These are phyloP conservation scores for Tonatia bakeri DNA, from an alignment of 2,113 vertebrate species.

Conservation along the genomic window DNA sequence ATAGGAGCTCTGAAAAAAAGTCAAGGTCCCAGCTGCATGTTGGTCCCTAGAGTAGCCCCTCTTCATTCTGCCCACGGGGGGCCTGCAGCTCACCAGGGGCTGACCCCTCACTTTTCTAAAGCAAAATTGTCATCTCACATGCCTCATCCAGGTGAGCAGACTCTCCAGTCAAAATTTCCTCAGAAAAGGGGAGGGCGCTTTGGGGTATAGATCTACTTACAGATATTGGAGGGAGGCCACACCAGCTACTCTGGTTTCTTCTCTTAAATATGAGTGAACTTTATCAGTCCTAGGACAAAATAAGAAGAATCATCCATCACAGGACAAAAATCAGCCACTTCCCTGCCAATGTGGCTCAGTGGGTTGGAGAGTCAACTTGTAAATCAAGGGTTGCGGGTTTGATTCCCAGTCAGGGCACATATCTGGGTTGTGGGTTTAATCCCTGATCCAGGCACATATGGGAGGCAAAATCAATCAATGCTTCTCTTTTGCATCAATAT, in stretches of 20 bases:
- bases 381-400: too few species aligned
- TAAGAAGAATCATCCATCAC: not conserved
- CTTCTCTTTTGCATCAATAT: too few species aligned
- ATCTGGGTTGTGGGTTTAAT: too few species aligned
- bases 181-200: not conserved
- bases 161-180: not conserved
- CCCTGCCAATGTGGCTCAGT: too few species aligned
- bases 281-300: not conserved
- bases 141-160: not conserved
- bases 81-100: not conserved
- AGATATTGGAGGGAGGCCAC: not conserved
- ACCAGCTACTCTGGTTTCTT: not conserved
- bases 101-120: not conserved
- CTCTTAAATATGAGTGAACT: not conserved
- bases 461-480: too few species aligned
- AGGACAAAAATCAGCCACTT: not conserved
- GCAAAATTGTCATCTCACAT: not conserved
- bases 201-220: not conserved
- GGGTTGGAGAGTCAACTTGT: too few species aligned
- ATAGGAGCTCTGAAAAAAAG: not conserved
- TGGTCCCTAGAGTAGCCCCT: not conserved
- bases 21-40: not conserved
- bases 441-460: too few species aligned
- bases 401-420: too few species aligned
- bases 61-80: not conserved